Conservation (phyloP, 1,140 invertebrate genomes). For the Drosophila punjabiensis region DNA sequence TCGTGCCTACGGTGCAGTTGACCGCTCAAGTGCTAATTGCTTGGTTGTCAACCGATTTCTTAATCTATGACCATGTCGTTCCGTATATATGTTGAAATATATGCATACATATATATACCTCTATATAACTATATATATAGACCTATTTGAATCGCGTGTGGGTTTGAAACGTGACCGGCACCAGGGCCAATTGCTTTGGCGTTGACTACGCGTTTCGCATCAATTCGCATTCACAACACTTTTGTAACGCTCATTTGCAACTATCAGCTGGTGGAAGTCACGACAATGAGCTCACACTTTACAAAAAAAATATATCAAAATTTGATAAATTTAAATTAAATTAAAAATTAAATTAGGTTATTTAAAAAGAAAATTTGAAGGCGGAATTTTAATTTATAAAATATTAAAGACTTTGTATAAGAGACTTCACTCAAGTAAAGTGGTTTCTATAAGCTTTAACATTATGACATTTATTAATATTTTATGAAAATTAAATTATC, state of each 20-base stretch:
- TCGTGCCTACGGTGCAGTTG: slow-evolving; percentile 1
- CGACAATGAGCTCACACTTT: slow-evolving; percentile 12
- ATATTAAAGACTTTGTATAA: not conserved
- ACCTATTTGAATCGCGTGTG: slow-evolving; percentile 45
- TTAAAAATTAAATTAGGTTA: too few species aligned
- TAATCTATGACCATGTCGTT: slow-evolving; percentile 29
- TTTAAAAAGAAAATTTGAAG: too few species aligned
- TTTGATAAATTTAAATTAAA: too few species aligned
- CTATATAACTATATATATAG: slow-evolving; percentile 10
- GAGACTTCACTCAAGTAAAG: not conserved
- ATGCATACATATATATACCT: not conserved
- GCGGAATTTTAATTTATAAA: not conserved
- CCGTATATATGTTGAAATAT: not conserved
- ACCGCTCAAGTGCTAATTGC: slow-evolving; percentile 31
- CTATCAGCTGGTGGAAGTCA: slow-evolving; percentile 41
- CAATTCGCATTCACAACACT: slow-evolving; percentile 41
- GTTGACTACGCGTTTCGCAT: slow-evolving; percentile 48
- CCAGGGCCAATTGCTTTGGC: slow-evolving; percentile 27
- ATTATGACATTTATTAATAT: too few species aligned
- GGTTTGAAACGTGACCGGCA: slow-evolving; percentile 67
- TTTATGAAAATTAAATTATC: not conserved
- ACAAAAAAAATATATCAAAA: not conserved
- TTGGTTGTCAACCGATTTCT: slow-evolving; percentile 16
- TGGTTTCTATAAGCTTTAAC: not conserved
- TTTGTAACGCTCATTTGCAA: slow-evolving; percentile 28